A percentile compares a stretch with the other conserved stretches of the same genome.
Evolutionary conservation across 2,113 vertebrate genomes (phyloP).

Genomic region (Mus pahari): DNA sequence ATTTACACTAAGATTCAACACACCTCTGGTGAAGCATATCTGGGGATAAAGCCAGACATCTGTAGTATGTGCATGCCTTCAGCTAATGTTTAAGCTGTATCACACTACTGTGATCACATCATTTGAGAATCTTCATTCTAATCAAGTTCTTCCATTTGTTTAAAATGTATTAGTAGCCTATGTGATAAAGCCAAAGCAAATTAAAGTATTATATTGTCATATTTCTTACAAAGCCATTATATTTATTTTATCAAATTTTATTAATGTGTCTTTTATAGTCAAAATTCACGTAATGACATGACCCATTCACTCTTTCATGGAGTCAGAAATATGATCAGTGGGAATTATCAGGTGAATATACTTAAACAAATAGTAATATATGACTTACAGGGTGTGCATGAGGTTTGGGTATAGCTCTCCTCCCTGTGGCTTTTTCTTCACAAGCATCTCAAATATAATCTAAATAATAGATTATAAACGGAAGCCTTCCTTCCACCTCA

Average conservation of each 20-base stretch:
- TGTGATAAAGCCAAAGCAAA: background rate
- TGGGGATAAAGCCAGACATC: background rate
- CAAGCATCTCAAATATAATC: slow-evolving; percentile 70
- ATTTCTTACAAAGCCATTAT: background rate
- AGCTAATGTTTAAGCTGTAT: background rate
- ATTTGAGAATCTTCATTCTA: background rate
- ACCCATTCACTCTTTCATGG: background rate
- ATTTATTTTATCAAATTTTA: slow-evolving; percentile 1
- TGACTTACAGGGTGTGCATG: background rate
- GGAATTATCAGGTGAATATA: background rate
- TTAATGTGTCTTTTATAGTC: background rate
- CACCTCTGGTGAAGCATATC: background rate
- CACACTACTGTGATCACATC: background rate
- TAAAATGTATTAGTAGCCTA: background rate
- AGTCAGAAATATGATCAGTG: background rate
- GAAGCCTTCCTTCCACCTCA: slow-evolving; percentile 55
- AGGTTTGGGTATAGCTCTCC: slow-evolving; percentile 33
- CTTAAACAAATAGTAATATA: background rate
- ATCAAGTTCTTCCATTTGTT: background rate
- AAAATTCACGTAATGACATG: background rate
- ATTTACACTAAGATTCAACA: background rate
- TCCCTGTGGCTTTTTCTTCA: slow-evolving; percentile 68
- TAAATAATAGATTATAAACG: slow-evolving; percentile 78
- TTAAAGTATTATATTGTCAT: background rate
- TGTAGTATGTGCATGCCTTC: background rate